Evolutionary conservation across 1,140 invertebrate species (phyloP).

Genomic region (Drosophila navojoa): DNA sequence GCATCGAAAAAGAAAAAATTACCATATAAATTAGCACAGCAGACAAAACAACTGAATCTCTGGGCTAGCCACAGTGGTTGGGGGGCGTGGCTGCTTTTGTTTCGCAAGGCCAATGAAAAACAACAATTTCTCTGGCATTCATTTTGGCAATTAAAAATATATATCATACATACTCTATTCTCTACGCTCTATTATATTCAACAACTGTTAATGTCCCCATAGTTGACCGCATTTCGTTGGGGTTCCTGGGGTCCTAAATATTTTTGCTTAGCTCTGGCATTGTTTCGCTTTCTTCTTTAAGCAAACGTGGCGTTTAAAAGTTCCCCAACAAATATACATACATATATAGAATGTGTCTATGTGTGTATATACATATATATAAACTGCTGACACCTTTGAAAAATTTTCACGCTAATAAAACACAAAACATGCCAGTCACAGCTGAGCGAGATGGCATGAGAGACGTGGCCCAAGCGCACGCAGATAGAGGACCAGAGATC

Average conservation of each 20-base stretch:
- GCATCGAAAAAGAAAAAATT: constrained; percentile 41
- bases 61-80: background rate
- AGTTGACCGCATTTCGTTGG: constrained; percentile 26
- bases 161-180: constrained; percentile 3
- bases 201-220: background rate
- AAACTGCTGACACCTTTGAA: constrained; percentile 79
- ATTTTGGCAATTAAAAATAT: constrained; percentile 51
- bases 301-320: constrained; percentile 25
- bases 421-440: constrained; percentile 73
- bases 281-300: constrained; percentile 13
- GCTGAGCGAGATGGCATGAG: constrained; percentile 23
- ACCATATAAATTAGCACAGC: constrained; percentile 58
- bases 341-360: too few relatives aligned
- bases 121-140: constrained; percentile 39
- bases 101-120: constrained; percentile 4
- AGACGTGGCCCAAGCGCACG: constrained; percentile 12
- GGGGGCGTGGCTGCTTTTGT: constrained; percentile 22
- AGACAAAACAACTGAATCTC: constrained; percentile 19
- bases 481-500: constrained; percentile 32
- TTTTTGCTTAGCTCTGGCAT: background rate
- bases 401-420: constrained; percentile 81
- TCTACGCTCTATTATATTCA: background rate
- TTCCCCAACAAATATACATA: too few relatives aligned
- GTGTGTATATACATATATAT: background rate
- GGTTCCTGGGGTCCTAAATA: background rate